A percentile compares a stretch with the other conserved stretches of the same genome.
phyloP scores from a whole-genome alignment of 2,888 invertebrate species.

The Macaria notata region DNA sequence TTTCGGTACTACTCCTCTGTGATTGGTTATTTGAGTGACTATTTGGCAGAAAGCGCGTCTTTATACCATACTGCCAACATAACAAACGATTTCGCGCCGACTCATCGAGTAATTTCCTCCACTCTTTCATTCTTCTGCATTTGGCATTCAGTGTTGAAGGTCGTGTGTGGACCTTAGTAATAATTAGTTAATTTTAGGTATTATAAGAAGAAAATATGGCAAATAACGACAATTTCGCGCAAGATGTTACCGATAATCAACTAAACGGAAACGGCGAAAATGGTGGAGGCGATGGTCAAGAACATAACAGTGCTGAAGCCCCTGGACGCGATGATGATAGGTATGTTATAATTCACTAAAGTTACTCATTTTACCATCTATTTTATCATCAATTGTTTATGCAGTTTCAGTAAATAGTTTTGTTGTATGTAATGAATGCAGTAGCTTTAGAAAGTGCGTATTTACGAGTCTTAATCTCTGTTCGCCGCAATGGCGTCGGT shows the following conservation, averaged over 20 bases:
- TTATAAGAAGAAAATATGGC: constrained; percentile 80
- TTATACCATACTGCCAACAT: constrained; percentile 52
- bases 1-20: constrained; percentile 37
- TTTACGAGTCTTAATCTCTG: constrained; percentile 46
- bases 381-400: constrained; percentile 7
- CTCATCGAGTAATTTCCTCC: constrained; percentile 46
- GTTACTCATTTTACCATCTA: background rate
- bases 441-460: constrained; percentile 52
- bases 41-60: constrained; percentile 55
- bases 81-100: constrained; percentile 59
- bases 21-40: constrained; percentile 51
- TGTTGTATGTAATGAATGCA: constrained; percentile 13
- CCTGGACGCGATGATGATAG: constrained; percentile 92
- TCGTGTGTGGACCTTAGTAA: constrained; percentile 73
- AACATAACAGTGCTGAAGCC: constrained; percentile 88
- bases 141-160: constrained; percentile 79
- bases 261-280: constrained; percentile 84
- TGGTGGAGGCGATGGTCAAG: constrained; percentile 86
- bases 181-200: constrained; percentile 81
- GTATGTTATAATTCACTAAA: constrained; percentile 57
- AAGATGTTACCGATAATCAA: constrained; percentile 88
- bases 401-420: background rate
- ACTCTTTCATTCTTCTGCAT: constrained; percentile 76
- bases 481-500: constrained; percentile 75
- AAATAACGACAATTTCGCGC: constrained; percentile 90